Evolutionary conservation across 1,140 invertebrate genomes (phyloP).

Genomic region (Arion vulgaris): DNA sequence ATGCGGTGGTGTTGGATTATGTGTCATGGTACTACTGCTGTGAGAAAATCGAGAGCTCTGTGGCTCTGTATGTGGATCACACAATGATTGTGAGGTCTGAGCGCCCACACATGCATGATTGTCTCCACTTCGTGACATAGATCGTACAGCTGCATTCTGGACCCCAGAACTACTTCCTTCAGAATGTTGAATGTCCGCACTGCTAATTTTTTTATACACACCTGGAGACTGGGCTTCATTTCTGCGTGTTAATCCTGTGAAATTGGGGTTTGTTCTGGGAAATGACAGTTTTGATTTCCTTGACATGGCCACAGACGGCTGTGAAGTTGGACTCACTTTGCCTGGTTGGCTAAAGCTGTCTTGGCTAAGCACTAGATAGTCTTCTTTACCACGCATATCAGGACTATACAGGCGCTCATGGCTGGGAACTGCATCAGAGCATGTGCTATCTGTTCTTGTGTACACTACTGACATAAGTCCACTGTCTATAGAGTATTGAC

Average conservation of each 20-base stretch:
- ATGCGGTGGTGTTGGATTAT: constrained; percentile 14
- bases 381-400: constrained; percentile 48
- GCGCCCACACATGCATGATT: too few species aligned
- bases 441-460: constrained; percentile 41
- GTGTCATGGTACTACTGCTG: too few species aligned
- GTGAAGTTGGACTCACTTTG: constrained; percentile 58
- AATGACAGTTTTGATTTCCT: constrained; percentile 67
- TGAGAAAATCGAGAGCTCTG: neutral
- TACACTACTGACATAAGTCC: constrained; percentile 44
- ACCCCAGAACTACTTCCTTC: constrained; percentile 43
- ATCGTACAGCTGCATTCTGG: constrained; percentile 25
- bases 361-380: constrained; percentile 66
- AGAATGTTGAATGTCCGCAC: constrained; percentile 46
- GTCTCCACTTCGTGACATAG: too few species aligned
- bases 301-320: neutral
- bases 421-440: constrained; percentile 39
- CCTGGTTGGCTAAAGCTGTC: constrained; percentile 65
- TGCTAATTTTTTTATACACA: constrained; percentile 62
- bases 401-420: constrained; percentile 56
- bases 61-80: constrained; percentile 26
- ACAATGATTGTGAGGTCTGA: constrained; percentile 57
- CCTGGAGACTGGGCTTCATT: constrained; percentile 34
- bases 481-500: constrained; percentile 36
- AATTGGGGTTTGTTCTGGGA: constrained; percentile 71
- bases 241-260: constrained; percentile 59